A percentile compares a stretch with the other conserved stretches of the same genome.
phyloP scores from a whole-genome alignment of 2,888 invertebrate species.

The Cylindroiulus punctatus region DNA sequence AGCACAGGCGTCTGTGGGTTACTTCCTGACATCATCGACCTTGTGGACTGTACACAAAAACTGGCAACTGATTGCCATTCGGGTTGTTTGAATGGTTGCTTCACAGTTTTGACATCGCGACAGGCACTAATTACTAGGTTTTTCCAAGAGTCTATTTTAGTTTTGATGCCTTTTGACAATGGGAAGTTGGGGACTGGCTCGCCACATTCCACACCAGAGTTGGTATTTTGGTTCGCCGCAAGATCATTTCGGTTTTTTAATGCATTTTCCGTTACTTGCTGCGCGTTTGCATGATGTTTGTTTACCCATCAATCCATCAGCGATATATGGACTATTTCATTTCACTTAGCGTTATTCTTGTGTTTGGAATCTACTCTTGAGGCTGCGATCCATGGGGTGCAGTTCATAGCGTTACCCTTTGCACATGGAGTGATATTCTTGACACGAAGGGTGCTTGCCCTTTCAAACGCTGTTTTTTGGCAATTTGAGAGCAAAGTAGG shows the following conservation, averaged over 20 bases:
- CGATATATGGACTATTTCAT: constrained; percentile 32
- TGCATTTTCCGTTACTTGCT: neutral
- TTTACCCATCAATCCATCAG: constrained; percentile 13
- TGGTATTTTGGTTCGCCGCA: neutral
- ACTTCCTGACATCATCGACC: too few relatives aligned
- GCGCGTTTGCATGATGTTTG: constrained; percentile 1
- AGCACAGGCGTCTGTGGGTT: too few relatives aligned
- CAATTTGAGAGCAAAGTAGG: constrained; percentile 25
- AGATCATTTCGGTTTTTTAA: neutral
- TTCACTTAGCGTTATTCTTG: constrained; percentile 32
- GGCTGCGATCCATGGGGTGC: constrained; percentile 17
- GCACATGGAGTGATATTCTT: constrained; percentile 32
- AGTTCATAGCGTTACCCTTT: constrained; percentile 20
- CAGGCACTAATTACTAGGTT: neutral
- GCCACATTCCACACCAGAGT: neutral
- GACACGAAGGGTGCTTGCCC: constrained; percentile 15
- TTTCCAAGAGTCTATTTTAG: neutral
- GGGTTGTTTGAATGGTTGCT: too few relatives aligned
- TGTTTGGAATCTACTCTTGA: constrained; percentile 13
- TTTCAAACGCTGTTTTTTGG: neutral
- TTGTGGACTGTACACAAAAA: too few relatives aligned
- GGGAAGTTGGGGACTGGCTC: neutral
- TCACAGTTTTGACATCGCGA: too few relatives aligned
- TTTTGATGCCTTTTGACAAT: neutral
- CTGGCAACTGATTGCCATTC: too few relatives aligned